Base-by-base conservation (phyloP, 2,888 invertebrate species). In the Trichacis sp. region DNA sequence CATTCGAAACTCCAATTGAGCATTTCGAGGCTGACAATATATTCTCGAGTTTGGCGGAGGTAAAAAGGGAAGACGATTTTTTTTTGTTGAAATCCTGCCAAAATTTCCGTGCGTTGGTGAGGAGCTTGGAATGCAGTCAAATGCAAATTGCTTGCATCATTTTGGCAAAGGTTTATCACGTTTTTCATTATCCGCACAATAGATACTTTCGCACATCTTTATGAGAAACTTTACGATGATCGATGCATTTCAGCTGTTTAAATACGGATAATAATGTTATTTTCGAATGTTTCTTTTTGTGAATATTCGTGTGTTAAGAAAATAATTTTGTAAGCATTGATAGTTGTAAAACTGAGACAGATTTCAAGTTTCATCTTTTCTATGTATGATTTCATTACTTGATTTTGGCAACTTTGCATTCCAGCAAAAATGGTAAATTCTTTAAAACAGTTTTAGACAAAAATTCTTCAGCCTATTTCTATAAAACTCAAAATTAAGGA, bases 111-210 rank as follows among this genome's bases (percentile, higher is more conserved):
- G 45, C 40, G 40, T 14, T 18, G 30, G 15, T 9, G 15, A 42
- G 24, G 38, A 59, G 36, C 57, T 55, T 43, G 50, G 52, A 20
- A 50, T 58, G 53, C 66, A 55, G 58, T 58, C 61, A 18, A 42
- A 54, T 45, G 58, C 58, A 52, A 46, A 61, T 54, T 54, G 57
- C 53, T 43, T 42, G 62, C 66, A 62, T 59, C 63, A 67, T 67
- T 40, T 67, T 67, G 67, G 67, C 67, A 67, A 67, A 67, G 62
- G 9, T 30, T 63, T 67, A 67, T 67, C 67, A 67, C 67, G 63
- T 63, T 63, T 56, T 63, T 63, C 58, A 58, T 62, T 59, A 62
- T 52, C 55, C 62, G 66, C 66, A 59, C 66, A 62, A 66, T 55
- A 58, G 55, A 62, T 66, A 66, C 61, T 66, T 62, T 66, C 62